Percentiles rank a stretch among this genome's conserved stretches.
These are phyloP conservation scores for Nephrotoma flavescens DNA, from an alignment of 2,888 invertebrate genomes.

Conservation along the genomic window DNA sequence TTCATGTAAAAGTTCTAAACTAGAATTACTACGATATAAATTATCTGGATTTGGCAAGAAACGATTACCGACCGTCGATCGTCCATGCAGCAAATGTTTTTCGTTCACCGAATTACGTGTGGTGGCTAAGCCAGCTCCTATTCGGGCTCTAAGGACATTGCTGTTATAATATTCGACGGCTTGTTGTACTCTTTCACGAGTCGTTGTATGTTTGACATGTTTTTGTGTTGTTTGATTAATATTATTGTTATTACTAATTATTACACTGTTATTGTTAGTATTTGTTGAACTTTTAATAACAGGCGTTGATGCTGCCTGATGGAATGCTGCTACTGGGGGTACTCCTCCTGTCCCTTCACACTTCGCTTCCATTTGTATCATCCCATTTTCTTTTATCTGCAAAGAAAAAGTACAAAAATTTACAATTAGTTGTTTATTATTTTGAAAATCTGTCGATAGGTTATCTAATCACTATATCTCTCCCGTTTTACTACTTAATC, in stretches of 20 bases:
- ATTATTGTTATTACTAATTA: conserved; percentile 4
- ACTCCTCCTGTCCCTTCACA: background rate
- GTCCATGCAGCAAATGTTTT: conserved; percentile 12
- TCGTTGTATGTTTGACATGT: conserved; percentile 12
- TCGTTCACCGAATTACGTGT: conserved; percentile 18
- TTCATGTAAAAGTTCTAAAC: conserved; percentile 56
- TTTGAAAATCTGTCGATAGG: too few relatives aligned
- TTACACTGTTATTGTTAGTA: background rate
- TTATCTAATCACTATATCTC: too few relatives aligned
- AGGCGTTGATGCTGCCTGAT: background rate
- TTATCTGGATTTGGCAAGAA: conserved; percentile 19
- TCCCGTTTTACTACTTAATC: too few relatives aligned
- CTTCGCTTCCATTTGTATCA: conserved; percentile 1
- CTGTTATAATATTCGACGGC: conserved; percentile 40
- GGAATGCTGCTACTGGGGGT: background rate
- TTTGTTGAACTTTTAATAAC: background rate
- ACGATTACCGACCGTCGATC: conserved; percentile 9
- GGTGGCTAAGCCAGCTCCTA: conserved; percentile 31
- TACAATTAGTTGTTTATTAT: background rate
- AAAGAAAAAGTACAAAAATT: background rate
- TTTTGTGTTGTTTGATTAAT: conserved; percentile 1
- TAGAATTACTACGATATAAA: conserved; percentile 75
- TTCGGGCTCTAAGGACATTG: conserved; percentile 35
- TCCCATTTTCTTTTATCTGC: conserved; percentile 1
- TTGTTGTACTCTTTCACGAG: conserved; percentile 33